A percentile compares a stretch with the other conserved stretches of the same genome.
Conservation (phyloP, 23 tunicate genomes). For the Halocynthia aurantium region DNA sequence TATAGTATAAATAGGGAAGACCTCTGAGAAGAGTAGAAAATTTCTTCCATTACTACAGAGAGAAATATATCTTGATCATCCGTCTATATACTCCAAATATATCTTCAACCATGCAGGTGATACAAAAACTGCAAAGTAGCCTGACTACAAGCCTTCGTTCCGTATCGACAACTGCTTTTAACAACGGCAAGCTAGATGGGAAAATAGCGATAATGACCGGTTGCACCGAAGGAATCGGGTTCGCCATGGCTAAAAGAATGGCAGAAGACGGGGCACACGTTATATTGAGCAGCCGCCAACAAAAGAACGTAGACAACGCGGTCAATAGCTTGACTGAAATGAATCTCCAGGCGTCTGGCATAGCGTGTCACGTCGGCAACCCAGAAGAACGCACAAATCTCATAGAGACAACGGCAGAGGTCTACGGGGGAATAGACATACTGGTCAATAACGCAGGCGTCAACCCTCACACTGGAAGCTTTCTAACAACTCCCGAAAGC, state of each 20-base stretch:
- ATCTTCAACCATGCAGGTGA: too few species aligned
- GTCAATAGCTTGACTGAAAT: slow-evolving; percentile 25
- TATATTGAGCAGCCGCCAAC: slow-evolving; percentile 69
- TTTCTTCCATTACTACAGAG: too few species aligned
- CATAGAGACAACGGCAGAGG: slow-evolving; percentile 19
- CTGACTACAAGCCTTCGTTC: too few species aligned
- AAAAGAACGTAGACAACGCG: slow-evolving; percentile 70
- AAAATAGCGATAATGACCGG: slow-evolving; percentile 72
- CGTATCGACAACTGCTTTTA: too few species aligned
- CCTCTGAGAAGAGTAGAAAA: too few species aligned
- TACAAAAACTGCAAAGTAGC: too few species aligned
- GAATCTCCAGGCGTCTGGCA: slow-evolving; percentile 43
- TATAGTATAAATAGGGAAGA: too few species aligned
- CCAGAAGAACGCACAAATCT: slow-evolving; percentile 43
- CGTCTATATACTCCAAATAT: too few species aligned
- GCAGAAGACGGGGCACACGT: slow-evolving; percentile 89
- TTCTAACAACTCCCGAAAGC: slow-evolving; percentile 59
- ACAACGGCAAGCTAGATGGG: slow-evolving; percentile 15
- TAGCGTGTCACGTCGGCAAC: slow-evolving; percentile 76
- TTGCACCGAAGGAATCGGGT: slow-evolving; percentile 64
- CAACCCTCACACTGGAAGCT: slow-evolving; percentile 76
- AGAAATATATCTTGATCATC: too few species aligned
- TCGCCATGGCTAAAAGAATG: slow-evolving; percentile 51
- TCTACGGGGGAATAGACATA: slow-evolving; percentile 58
- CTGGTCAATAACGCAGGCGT: slow-evolving; percentile 80